Evolutionary conservation across 2,888 invertebrate genomes (phyloP), one percentile per base, ranked within the genome.

Genomic region (Tenthredo notha): DNA sequence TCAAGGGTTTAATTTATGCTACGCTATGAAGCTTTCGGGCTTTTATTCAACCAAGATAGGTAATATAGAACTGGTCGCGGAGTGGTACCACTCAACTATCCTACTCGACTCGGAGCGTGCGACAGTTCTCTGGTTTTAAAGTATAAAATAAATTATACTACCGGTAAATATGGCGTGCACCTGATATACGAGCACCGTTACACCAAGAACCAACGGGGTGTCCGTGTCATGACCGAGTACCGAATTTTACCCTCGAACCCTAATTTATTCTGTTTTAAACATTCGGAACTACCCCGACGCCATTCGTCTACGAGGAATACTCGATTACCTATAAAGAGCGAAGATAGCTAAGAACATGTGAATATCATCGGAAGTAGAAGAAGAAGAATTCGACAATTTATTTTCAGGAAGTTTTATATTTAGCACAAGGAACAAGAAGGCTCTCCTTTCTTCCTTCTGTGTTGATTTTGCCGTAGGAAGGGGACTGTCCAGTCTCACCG

Each of bases 41-140:
- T 40, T 67, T 70, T 70, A 70, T 86, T 86, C 85, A 87, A 88
- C 86, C 85, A 88, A 90, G 89, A 89, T 89, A 12, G 21, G 21
- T 47, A 25, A n/a, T 7, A 7, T 54, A 88, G 89, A 91, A 90
- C 89, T 91, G 88, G 89, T 92, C 88, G 92, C 90, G 90, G 91
- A 92, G 92, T 90, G 91, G 91, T 92, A 90, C 92, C 92, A 92
- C 92, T 92, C 92, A 90, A 92, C 54, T n/a, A 54, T 54, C 18
- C 54, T 54, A 54, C 54, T 54, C 54, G 54, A 47, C 86, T 61
- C 61, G 25, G 89, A 92, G 91, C 91, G 91, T 91, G 54, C 54
- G 92, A 92, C 92, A 90, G 88, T 88, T 87, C 87, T 86, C 88
- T 86, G 88, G 87, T 90, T 92, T 90, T 86, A 86, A 91, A 91